A percentile compares a stretch with the other conserved stretches of the same genome.
Evolutionary conservation across 2,888 invertebrate genomes (phyloP).

Genomic region (Hypercompe scribonia): DNA sequence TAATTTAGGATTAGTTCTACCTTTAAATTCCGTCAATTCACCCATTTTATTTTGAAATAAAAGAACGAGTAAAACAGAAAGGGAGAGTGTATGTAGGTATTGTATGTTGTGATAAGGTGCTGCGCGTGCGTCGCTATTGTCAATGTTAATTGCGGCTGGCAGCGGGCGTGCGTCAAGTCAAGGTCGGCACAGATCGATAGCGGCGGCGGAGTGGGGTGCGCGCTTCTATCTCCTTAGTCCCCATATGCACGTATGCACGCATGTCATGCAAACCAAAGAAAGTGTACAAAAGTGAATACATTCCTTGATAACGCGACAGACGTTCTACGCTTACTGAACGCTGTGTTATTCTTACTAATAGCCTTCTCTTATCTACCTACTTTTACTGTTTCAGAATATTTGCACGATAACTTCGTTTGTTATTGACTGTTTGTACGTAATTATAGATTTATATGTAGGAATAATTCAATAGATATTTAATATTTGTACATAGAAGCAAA

Average conservation of each 20-base stretch:
- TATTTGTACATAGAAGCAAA: constrained; percentile 2
- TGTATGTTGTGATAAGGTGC: constrained; percentile 56
- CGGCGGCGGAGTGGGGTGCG: constrained; percentile 60
- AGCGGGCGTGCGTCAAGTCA: constrained; percentile 75
- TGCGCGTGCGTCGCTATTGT: constrained; percentile 78
- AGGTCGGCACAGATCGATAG: constrained; percentile 81
- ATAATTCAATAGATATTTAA: background rate
- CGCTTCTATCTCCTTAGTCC: constrained; percentile 57
- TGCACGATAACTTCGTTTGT: constrained; percentile 27
- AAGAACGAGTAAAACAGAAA: constrained; percentile 54
- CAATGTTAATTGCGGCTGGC: constrained; percentile 78
- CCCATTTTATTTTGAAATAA: background rate
- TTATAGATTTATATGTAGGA: constrained; percentile 4
- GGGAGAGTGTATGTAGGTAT: constrained; percentile 60
- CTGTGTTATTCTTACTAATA: constrained; percentile 56
- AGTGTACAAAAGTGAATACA: constrained; percentile 82
- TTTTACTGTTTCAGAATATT: constrained; percentile 46
- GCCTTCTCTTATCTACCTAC: constrained; percentile 44
- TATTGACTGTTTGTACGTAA: background rate
- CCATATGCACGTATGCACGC: constrained; percentile 70
- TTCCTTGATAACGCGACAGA: constrained; percentile 70
- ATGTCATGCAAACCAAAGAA: constrained; percentile 71
- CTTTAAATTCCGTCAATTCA: background rate
- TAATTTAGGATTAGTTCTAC: background rate
- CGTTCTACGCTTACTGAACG: constrained; percentile 59